A percentile compares a stretch with the other conserved stretches of the same genome.
Conservation (phyloP, 2,888 invertebrate genomes). For the Eupithecia centaureata region DNA sequence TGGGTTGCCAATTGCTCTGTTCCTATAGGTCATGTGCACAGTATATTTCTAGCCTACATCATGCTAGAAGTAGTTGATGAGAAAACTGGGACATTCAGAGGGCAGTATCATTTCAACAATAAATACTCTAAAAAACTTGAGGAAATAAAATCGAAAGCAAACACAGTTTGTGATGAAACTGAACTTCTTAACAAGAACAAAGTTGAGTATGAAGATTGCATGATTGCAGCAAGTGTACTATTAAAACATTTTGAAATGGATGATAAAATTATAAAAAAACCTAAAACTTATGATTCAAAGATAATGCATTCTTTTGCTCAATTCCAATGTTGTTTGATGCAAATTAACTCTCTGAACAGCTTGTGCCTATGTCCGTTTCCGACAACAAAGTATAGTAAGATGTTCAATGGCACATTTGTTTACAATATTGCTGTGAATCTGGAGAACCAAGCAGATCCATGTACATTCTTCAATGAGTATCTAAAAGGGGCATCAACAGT, state of each 20-base stretch:
- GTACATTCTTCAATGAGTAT: constrained; percentile 80
- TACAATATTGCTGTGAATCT: constrained; percentile 88
- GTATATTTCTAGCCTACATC: constrained; percentile 84
- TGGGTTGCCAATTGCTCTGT: constrained; percentile 80
- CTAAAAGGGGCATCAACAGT: constrained; percentile 69
- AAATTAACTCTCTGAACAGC: constrained; percentile 85
- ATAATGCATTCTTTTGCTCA: constrained; percentile 86
- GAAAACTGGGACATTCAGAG: constrained; percentile 82
- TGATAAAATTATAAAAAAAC: constrained; percentile 77
- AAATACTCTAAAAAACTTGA: constrained; percentile 70
- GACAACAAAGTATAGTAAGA: constrained; percentile 83
- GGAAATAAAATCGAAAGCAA: constrained; percentile 48
- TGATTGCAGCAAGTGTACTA: constrained; percentile 83
- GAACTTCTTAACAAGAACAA: constrained; percentile 76
- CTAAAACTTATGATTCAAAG: constrained; percentile 81
- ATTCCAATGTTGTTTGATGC: constrained; percentile 86
- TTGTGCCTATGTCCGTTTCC: constrained; percentile 85
- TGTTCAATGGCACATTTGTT: constrained; percentile 89
- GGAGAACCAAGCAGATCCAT: constrained; percentile 81
- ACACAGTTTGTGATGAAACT: constrained; percentile 44
- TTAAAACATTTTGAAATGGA: constrained; percentile 85
- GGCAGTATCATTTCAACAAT: constrained; percentile 73
- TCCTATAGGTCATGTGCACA: constrained; percentile 79
- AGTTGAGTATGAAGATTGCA: constrained; percentile 83
- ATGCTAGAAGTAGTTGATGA: constrained; percentile 84